Evolutionary conservation across 2,797 vertebrate genomes (phyloP).

Genomic region (Myiothlypis chrysogaster): DNA sequence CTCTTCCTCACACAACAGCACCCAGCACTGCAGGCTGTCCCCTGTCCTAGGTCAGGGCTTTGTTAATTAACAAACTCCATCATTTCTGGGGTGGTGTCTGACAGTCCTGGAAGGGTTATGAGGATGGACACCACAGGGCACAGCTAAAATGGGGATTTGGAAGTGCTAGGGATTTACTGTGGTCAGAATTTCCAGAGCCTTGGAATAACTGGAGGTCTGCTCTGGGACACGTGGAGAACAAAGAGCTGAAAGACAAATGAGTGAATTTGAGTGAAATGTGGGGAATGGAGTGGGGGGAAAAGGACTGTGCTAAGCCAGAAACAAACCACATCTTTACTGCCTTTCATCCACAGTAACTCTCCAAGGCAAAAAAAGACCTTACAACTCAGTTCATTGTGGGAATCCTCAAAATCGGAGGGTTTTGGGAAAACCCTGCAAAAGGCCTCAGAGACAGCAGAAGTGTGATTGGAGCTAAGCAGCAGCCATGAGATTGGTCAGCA

Average conservation of each 20-base stretch:
- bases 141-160: background rate
- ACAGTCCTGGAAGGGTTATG: background rate
- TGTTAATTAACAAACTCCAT: background rate
- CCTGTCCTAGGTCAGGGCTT: background rate
- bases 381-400: background rate
- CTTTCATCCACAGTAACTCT: background rate
- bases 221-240: background rate
- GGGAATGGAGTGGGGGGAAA: background rate
- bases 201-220: background rate
- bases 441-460: too few species aligned
- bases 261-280: accelerated
- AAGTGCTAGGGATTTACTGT: background rate
- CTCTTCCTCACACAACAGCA: background rate
- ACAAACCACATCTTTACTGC: background rate
- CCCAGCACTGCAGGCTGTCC: background rate
- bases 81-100: background rate
- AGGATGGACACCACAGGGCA: background rate
- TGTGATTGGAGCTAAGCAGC: too few species aligned
- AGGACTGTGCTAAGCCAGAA: background rate
- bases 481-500: too few species aligned
- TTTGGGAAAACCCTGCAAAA: too few species aligned
- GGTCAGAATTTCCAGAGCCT: background rate
- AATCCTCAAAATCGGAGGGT: too few species aligned
- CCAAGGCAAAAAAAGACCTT: background rate
- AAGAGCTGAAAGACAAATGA: background rate